A percentile compares a stretch with the other conserved stretches of the same genome.
These are phyloP conservation scores for Homarus gammarus DNA, from an alignment of 2,888 invertebrate species.

Conservation along the genomic window DNA sequence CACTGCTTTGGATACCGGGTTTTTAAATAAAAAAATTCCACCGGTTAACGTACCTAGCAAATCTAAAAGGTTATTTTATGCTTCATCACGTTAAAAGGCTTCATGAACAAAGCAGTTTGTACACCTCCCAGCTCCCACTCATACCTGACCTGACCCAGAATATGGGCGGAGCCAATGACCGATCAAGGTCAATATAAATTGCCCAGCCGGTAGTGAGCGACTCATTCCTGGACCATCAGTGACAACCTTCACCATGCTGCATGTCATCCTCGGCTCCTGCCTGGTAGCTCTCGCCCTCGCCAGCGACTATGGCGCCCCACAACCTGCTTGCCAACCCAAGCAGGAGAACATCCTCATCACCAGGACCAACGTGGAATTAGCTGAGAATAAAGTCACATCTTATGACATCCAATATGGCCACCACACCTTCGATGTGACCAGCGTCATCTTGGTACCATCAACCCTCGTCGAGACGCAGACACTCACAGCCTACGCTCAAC, in stretches of 20 bases:
- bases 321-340: slow-evolving; percentile 12
- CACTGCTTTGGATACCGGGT: no score
- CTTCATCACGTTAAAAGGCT: no score
- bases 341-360: slow-evolving; percentile 25
- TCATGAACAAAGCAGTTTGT: no score
- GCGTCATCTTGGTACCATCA: slow-evolving; percentile 26
- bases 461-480: slow-evolving; percentile 20
- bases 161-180: background rate
- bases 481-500: background rate
- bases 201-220: background rate
- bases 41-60: no score
- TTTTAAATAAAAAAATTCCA: no score
- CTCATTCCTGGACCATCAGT: background rate
- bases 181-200: no score
- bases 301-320: background rate
- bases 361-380: slow-evolving; percentile 13
- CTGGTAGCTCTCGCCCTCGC: slow-evolving; percentile 12
- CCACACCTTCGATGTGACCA: slow-evolving; percentile 10
- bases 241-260: slow-evolving; percentile 19
- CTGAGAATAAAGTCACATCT: background rate
- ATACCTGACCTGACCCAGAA: background rate
- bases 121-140: no score
- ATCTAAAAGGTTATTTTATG: no score
- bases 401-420: slow-evolving; percentile 35
- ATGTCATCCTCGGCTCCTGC: background rate